A percentile compares a stretch with the other conserved stretches of the same genome.
Conservation (phyloP, 2,888 invertebrate genomes). For the Platycheirus albimanus region DNA sequence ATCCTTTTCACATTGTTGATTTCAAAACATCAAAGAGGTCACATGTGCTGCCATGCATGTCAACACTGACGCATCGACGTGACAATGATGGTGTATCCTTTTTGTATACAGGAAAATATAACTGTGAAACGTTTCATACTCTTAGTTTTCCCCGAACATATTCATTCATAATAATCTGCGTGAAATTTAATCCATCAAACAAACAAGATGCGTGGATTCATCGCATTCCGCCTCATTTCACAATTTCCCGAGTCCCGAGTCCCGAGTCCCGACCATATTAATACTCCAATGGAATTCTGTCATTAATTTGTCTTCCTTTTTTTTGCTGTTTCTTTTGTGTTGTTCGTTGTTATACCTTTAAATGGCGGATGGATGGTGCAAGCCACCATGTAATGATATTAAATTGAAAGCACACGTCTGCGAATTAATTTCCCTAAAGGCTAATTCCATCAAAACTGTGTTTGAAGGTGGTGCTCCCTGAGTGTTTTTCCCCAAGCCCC, state of each 20-base stretch:
- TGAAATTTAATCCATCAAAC: slow-evolving; percentile 58
- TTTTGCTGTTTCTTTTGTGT: slow-evolving; percentile 16
- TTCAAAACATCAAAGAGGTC: too few relatives aligned
- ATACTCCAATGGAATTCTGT: background rate
- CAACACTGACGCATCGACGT: too few relatives aligned
- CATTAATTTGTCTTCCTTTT: slow-evolving; percentile 6
- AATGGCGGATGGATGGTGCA: slow-evolving; percentile 11
- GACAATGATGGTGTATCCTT: too few relatives aligned
- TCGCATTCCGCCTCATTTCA: slow-evolving; percentile 1
- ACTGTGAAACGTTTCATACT: too few relatives aligned
- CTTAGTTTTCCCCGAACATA: too few relatives aligned
- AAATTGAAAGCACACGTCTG: slow-evolving; percentile 70
- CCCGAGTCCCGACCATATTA: background rate
- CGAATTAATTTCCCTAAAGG: slow-evolving; percentile 70
- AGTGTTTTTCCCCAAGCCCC: slow-evolving; percentile 10
- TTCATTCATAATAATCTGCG: slow-evolving; percentile 38
- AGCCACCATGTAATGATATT: slow-evolving; percentile 57
- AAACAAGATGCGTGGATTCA: slow-evolving; percentile 35
- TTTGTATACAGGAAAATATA: too few relatives aligned
- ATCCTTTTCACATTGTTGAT: too few relatives aligned
- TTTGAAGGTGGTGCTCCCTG: slow-evolving; percentile 53
- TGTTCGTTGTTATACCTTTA: background rate
- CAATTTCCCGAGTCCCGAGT: too few relatives aligned
- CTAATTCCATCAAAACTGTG: slow-evolving; percentile 68
- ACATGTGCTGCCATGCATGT: too few relatives aligned